These are phyloP conservation scores for Periophthalmodon schlosseri DNA, from an alignment of 2,113 vertebrate species.

Conservation along the genomic window DNA sequence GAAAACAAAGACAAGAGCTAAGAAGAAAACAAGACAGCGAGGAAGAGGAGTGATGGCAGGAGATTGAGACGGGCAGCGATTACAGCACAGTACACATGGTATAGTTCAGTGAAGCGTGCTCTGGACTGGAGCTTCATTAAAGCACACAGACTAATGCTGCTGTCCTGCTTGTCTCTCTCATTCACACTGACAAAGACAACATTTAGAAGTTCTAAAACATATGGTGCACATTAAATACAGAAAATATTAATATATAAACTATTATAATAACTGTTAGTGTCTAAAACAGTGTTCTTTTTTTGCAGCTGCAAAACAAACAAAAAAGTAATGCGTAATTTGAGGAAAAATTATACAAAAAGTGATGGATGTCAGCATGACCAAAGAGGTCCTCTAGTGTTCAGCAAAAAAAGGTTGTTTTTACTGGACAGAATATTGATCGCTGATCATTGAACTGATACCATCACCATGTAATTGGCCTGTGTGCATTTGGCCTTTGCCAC, in stretches of 20 bases:
- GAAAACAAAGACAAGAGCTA: slow-evolving; percentile 46
- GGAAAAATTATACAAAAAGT: slow-evolving; percentile 34
- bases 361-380: slow-evolving; percentile 21
- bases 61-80: slow-evolving; percentile 61
- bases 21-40: slow-evolving; percentile 59
- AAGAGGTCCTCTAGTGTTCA: slow-evolving; percentile 6
- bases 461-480: slow-evolving; percentile 38
- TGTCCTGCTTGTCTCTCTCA: slow-evolving; percentile 48
- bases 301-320: not conserved
- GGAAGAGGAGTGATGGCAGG: slow-evolving; percentile 61
- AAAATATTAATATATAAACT: not conserved
- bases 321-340: not conserved
- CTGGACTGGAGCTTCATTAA: slow-evolving; percentile 68
- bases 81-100: slow-evolving; percentile 64
- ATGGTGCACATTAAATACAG: not conserved
- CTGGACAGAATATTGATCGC: slow-evolving; percentile 28
- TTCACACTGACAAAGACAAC: slow-evolving; percentile 8
- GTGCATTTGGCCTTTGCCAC: slow-evolving; percentile 30
- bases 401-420: slow-evolving; percentile 7
- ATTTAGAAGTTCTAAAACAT: not conserved
- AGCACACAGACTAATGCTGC: slow-evolving; percentile 55
- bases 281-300: not conserved
- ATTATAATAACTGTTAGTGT: not conserved
- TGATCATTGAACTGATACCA: slow-evolving; percentile 46
- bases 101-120: slow-evolving; percentile 73